phyloP scores from a whole-genome alignment of 2,797 vertebrate species.

The Ctenochaetus hawaiiensis region DNA sequence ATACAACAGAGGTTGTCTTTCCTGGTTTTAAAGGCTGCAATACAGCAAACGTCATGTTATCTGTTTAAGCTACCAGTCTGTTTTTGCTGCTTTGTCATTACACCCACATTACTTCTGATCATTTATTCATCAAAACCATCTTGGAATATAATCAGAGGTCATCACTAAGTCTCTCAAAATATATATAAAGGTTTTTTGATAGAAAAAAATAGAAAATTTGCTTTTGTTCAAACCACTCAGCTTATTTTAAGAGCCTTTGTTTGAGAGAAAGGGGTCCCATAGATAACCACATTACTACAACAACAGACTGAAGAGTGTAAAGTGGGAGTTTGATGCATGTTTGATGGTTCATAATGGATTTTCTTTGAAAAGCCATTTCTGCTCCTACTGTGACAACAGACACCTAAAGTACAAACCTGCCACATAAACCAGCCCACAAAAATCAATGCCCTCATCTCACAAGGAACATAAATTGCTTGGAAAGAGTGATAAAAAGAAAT shows the following conservation, averaged over 20 bases:
- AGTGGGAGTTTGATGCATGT: conserved; percentile 15
- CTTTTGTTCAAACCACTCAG: too few species aligned
- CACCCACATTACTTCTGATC: too few species aligned
- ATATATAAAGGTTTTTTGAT: too few species aligned
- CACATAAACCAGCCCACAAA: conserved; percentile 37
- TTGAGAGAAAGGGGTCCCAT: neutral
- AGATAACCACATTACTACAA: neutral
- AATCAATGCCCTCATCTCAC: conserved; percentile 54
- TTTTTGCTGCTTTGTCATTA: too few species aligned
- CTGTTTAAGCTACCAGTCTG: too few species aligned
- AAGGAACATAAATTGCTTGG: conserved; percentile 37
- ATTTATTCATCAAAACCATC: too few species aligned
- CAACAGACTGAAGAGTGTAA: neutral
- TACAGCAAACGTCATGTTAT: too few species aligned
- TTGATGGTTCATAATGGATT: conserved; percentile 4
- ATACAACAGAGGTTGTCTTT: too few species aligned
- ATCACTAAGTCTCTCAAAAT: too few species aligned
- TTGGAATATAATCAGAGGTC: too few species aligned
- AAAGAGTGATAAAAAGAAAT: conserved; percentile 35
- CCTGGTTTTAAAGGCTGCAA: too few species aligned
- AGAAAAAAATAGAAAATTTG: too few species aligned
- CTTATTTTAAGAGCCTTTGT: neutral
- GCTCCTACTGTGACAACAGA: conserved; percentile 35
- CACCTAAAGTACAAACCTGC: conserved; percentile 17
- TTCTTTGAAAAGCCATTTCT: conserved; percentile 5